Evolutionary conservation across 2,113 vertebrate genomes (phyloP), one percentile per base, ranked within the genome.

Genomic region (Oenanthe melanoleuca): DNA sequence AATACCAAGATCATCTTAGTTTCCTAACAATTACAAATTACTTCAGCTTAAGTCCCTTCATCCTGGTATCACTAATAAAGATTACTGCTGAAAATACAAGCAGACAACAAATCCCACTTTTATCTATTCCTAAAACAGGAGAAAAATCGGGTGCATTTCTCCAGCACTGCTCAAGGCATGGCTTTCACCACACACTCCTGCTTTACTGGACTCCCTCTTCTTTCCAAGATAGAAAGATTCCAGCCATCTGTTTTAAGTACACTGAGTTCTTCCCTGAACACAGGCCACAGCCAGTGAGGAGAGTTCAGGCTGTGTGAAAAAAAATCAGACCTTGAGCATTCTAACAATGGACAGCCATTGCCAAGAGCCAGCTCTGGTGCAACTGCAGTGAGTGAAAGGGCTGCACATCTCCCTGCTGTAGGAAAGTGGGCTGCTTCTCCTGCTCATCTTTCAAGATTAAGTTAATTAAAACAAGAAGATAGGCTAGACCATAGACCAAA

Each of bases 311-410:
- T 18, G 3, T 2, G 23, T 7, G 24, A 55, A 40, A 40, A 40
- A 40, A 47, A 34, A 33, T 28, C 12, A n/a, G 70, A 31, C 9
- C 19, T 20, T 13, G 25, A 67, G 26, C 12, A 26, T 21, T 33
- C 14, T 14, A 19, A 26, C 12, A 64, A 8, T 0, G 1, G 45
- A 6, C 37, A 44, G 5, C 34, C 45, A 9, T 0, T 8, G 21
- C 4, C 8, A 22, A 42, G 17, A 11, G 25, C 72, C 29, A 11
- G 3, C 11, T 14, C 33, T 4, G 12, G 28, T 64, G 3, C 12
- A 53, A 45, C 21, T 18, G 29, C 91, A 53, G 16, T 0, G 3
- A 52, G 9, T 2, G 12, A 31, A 52, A 83, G 52, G n/a, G 28
- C 42, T 26, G 28, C 11, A 4, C 40, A 12, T 5, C 16, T 38